Evolutionary conservation across 2,888 invertebrate genomes (phyloP).

Genomic region (Polyommatus iphigenia): DNA sequence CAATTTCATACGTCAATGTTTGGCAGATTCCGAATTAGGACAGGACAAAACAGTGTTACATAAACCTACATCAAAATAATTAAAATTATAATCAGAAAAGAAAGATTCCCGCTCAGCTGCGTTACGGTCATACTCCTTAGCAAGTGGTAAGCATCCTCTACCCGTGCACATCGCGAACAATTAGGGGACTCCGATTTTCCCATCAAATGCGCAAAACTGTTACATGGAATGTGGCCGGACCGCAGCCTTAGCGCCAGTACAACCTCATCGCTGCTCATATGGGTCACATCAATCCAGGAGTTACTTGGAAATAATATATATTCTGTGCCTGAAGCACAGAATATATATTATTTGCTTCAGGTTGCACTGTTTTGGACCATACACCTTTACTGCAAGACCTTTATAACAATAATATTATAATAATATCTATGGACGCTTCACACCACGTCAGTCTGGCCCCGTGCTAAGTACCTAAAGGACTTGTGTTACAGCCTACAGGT

Average conservation of each 20-base stretch:
- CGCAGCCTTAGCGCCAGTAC: background rate
- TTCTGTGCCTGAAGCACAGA: too few relatives aligned
- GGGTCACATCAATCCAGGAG: background rate
- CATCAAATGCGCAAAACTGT: background rate
- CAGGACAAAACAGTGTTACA: background rate
- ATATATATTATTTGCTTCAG: too few relatives aligned
- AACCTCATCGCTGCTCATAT: background rate
- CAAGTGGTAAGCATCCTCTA: background rate
- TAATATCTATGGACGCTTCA: too few relatives aligned
- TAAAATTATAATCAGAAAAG: background rate
- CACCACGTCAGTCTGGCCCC: too few relatives aligned
- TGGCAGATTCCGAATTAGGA: background rate
- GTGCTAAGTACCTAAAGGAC: too few relatives aligned
- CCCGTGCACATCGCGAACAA: background rate
- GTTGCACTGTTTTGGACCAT: background rate
- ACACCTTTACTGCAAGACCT: background rate
- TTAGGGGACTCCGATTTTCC: background rate
- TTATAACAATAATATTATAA: too few relatives aligned
- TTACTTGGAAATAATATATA: background rate
- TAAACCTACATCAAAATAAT: background rate
- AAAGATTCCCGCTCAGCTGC: background rate
- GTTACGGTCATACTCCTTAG: background rate
- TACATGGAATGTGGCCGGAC: background rate
- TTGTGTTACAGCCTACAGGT: too few relatives aligned
- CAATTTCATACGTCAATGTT: background rate